Base-by-base conservation (phyloP, 2,113 vertebrate species). In the Morone chrysops region DNA sequence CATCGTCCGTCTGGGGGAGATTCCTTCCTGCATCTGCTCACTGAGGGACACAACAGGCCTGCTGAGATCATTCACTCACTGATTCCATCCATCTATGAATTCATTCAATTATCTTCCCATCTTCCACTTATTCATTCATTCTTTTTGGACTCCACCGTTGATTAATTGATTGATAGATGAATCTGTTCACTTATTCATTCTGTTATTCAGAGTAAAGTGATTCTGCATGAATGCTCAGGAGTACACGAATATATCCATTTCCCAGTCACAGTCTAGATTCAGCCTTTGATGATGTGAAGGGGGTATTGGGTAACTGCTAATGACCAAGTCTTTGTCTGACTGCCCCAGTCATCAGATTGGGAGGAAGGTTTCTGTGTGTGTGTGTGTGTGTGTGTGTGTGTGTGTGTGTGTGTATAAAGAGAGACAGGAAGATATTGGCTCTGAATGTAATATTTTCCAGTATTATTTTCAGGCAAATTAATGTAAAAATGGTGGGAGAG, bases 41-140 rank as follows among this genome's bases (percentile, higher is more conserved):
- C 63, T 69, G 75, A 62, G 22, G 66, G 75, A 81, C 68, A 10
- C 50, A 41, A 40, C 79, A 25, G 18, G 31, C 20, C 47, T 13
- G 41, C 82, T 90, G 82, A 89, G 47, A 75, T 91, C 81, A 88
- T 87, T 89, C 87, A 63, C 68, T 85, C 79, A 69, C 66, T 82
- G 60, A 80, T 54, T 79, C 50, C 38, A 62, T 65, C 40, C 36
- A 67, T 65, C 51, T 3, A 41, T 66, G 31, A 59, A 53, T 70
- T 65, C 25, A 72, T 75, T n/a, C 1, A n/a, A 1, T 51, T 25
- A 0, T 68, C n/a, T 60, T 4, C 38, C 9, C 47, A 22, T 70
- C n/a, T 0, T 59, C 11, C 17, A 57, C 0, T 45, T 36, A 3
- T 72, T 7, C 9, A 38, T n/a, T 65, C 41, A 18, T 57, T 60